Evolutionary conservation across 2,113 vertebrate species (phyloP), one percentile per base, ranked within the genome.

Genomic region (Nibea albiflora): DNA sequence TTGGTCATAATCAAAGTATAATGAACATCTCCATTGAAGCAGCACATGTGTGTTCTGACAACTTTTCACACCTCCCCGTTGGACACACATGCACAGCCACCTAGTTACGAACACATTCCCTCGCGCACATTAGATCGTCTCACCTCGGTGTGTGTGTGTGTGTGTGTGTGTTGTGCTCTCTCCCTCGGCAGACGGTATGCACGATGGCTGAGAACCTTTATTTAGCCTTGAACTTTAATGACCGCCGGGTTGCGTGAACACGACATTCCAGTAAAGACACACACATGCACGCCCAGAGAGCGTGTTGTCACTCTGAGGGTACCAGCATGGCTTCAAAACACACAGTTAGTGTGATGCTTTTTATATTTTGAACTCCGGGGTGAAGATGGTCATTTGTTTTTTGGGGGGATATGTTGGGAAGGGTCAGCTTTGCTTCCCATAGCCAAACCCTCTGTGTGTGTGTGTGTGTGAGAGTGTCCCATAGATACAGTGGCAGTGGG

Each of bases 161-260:
- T 76, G 42, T 31, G 15, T 47, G 46, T 62, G 31, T n/a, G 14
- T 52, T 67, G 31, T n/a, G 14, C 53, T 15, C 42, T n/a, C 22
- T 39, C 73, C 31, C 39, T 62, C 31, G 26, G 63, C 42, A 24
- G 81, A 83, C 35, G 66, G 57, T 54, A 62, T 73, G 71, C 65
- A 74, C 19, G 28, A 78, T 53, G 70, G 76, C 78, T 80, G 19
- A 68, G 60, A 49, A 64, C 62, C 92, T 94, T 92, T 93, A 92
- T 92, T 93, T 94, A 93, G 90, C 89, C 60, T 24, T 92, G 87
- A 91, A 89, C 84, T 90, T 91, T 85, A 90, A 81, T 77, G 85
- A 83, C 80, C n/a, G 11, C 71, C 53, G 82, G 56, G 46, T 56
- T 66, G 50, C 3, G 11, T 57, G 81, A 81, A 65, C 49, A 65